phyloP scores from a whole-genome alignment of 1,140 invertebrate species.

The Ceratina calcarata region DNA sequence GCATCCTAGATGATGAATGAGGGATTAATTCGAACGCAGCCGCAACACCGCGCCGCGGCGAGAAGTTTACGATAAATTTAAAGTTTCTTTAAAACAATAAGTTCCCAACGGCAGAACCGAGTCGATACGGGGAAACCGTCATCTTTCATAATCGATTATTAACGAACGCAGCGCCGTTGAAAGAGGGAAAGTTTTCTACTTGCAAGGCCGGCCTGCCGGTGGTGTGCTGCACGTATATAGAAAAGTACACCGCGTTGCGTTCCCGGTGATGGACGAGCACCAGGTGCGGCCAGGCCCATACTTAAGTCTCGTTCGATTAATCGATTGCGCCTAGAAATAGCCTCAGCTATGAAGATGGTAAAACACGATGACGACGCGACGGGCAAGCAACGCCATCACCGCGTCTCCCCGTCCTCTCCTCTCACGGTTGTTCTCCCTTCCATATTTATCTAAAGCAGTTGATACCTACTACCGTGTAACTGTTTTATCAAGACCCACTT shows the following conservation, averaged over 20 bases:
- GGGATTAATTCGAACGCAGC: conserved; percentile 66
- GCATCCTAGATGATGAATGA: conserved; percentile 71
- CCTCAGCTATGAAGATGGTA: conserved; percentile 39
- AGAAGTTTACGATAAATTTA: conserved; percentile 73
- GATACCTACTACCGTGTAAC: background rate
- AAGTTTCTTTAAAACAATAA: conserved; percentile 74
- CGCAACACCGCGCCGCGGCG: conserved; percentile 39
- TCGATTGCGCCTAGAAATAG: conserved; percentile 63
- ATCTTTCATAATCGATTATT: conserved; percentile 78
- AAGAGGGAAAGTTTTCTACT: conserved; percentile 66
- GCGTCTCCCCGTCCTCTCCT: background rate
- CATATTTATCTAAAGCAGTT: conserved; percentile 39
- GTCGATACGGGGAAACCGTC: conserved; percentile 69
- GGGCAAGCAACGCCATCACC: conserved; percentile 25
- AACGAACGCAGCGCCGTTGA: conserved; percentile 68
- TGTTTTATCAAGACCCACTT: conserved; percentile 12
- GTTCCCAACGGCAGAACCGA: conserved; percentile 49
- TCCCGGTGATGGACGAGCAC: conserved; percentile 64
- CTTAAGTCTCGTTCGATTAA: conserved; percentile 69
- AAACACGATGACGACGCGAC: conserved; percentile 39
- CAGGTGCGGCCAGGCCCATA: conserved; percentile 63
- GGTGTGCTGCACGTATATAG: conserved; percentile 46
- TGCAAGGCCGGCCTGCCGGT: conserved; percentile 44
- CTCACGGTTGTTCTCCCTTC: conserved; percentile 12
- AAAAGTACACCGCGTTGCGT: conserved; percentile 54